Base-by-base conservation (phyloP, 2,888 invertebrate species). In the Plagiodera versicolora region DNA sequence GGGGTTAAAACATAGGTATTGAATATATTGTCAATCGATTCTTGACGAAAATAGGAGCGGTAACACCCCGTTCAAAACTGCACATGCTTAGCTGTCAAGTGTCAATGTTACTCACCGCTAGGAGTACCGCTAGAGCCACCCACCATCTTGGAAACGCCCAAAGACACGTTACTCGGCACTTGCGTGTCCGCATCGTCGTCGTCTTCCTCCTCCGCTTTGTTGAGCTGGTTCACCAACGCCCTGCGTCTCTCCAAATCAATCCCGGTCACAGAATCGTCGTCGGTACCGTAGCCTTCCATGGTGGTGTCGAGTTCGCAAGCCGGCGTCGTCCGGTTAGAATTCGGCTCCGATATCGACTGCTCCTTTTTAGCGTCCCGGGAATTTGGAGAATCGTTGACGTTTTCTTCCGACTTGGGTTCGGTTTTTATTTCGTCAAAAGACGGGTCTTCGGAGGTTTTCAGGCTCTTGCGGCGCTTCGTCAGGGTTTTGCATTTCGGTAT, bases 401-500 rank as follows among this genome's bases (percentile, higher is more conserved):
- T n/a, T n/a, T n/a, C 49, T 45, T 19, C 24, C 28, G 24, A 32
- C 32, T 32, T 52, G 18, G 24, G 14, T 10, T 28, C 32, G 17
- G 28, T 30, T 6, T n/a, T 52, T 4, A 52, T 52, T 11, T 32
- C 14, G 49, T 59, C 39, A 19, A 35, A 39, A 39, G 9, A 16
- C 57, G 49, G 1, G 54, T 53, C 10, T 9, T 11, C 11, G 8
- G 60, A 45, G 14, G 46, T 47, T 24, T 30, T 28, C 4, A 28
- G 19, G 32, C 56, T 55, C 49, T 52, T 60, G 32, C 58, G 47
- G 6, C 53, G 30, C 1, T 54, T 9, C 11, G 19, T 4, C 14
- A 52, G 5, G 1, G 56, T 30, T 54, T 63, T 66, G 28, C 74
- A 75, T 19, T 67, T 70, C 0, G 87, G 87, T 74, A 90, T 83